Evolutionary conservation across 2,797 vertebrate species (phyloP), one percentile per base, ranked within the genome.

Genomic region (Clarias fuscus): DNA sequence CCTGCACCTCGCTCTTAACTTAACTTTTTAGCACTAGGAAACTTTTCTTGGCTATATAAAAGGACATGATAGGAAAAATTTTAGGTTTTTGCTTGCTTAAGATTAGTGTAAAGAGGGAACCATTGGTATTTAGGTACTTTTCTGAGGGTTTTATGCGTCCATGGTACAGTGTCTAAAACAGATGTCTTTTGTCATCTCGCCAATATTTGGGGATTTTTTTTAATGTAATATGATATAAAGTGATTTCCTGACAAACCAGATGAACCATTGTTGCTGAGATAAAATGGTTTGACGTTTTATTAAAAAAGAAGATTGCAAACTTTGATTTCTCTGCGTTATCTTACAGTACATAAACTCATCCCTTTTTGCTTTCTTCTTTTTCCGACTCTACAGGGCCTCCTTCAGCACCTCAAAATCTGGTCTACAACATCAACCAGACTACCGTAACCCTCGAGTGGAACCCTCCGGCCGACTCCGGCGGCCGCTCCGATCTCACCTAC

Each of bases 361-460:
- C 14, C 71, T 48, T 72, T 24, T 17, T 43, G 14, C 7, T 27
- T 27, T 0, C 2, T 30, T 30, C 88, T 86, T 84, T 93, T 82
- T 75, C 18, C 0, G 22, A 6, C 33, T 72, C 37, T 20, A 88
- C 85, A 99, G 98, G 98, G 93, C 98, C 98, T 92, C 98, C 98
- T 83, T 99, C 98, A 59, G 98, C 98, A 89, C 98, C 98, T 37
- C 98, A 99, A 94, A 98, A 99, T 94, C 96, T 99, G 91, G 98
- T 99, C 93, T 99, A 98, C 95, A 99, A 99, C 94, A 99, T 99
- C 95, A 99, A 99, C 95, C 98, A 99, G 94, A 99, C 98, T 90
- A 98, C 97, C 0, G 97, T 99, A 71, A 97, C 95, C 93, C 95
- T 99, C 92, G 98, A 99, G 93, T 99, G 98, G 98, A 96, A 95